Evolutionary conservation across 2,888 invertebrate genomes (phyloP).

Genomic region (Epinotia ramella): DNA sequence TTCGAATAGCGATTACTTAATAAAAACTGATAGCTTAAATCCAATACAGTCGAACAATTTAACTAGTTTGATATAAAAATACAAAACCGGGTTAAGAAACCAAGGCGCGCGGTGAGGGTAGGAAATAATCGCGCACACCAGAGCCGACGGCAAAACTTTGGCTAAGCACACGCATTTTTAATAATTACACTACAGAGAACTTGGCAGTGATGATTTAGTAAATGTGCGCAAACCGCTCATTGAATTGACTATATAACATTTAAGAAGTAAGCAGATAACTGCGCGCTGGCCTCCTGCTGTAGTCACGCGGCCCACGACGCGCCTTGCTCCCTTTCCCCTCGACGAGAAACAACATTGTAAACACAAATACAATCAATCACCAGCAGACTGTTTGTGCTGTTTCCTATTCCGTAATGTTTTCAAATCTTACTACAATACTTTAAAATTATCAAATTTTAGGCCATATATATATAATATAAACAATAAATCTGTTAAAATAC

Average conservation of each 20-base stretch:
- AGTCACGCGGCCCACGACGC: not conserved
- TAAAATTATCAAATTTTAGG: conserved; percentile 38
- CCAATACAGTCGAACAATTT: conserved; percentile 42
- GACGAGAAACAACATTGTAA: conserved; percentile 13
- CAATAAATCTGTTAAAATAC: conserved; percentile 34
- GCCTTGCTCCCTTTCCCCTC: conserved; percentile 6
- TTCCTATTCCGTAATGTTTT: conserved; percentile 55
- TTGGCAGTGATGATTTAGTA: conserved; percentile 4
- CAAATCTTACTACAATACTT: conserved; percentile 35
- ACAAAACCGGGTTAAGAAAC: conserved; percentile 33
- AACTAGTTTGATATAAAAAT: conserved; percentile 38
- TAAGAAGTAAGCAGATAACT: not conserved
- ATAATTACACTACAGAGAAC: conserved; percentile 17
- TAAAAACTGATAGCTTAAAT: conserved; percentile 32
- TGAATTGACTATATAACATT: conserved; percentile 12
- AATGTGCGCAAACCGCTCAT: conserved; percentile 8
- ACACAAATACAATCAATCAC: conserved; percentile 23
- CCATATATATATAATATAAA: conserved; percentile 38
- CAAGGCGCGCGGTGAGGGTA: conserved; percentile 10
- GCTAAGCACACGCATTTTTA: conserved; percentile 8
- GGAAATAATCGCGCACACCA: not conserved
- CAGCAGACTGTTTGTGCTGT: conserved; percentile 20
- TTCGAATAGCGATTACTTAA: conserved; percentile 33
- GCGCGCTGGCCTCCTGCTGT: not conserved
- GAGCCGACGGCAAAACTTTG: not conserved